Evolutionary conservation across 2,113 vertebrate species (phyloP).

Genomic region (Scomber scombrus): DNA sequence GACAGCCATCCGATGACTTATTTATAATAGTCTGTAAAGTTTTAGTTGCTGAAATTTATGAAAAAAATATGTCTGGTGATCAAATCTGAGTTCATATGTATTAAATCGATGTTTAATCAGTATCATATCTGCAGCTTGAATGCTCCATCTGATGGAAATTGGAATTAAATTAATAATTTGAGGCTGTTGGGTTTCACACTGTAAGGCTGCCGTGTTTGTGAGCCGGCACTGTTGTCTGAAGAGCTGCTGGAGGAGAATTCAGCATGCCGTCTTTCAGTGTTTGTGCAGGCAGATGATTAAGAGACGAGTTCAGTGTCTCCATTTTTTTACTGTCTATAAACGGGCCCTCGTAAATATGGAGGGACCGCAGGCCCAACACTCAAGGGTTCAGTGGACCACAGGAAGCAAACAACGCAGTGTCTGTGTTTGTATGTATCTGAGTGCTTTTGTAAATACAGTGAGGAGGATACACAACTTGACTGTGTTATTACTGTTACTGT

Average conservation of each 20-base stretch:
- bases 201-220: not conserved
- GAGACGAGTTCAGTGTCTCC: constrained; percentile 14
- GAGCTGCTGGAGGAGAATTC: not conserved
- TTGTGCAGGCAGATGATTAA: constrained; percentile 24
- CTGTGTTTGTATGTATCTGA: too few relatives aligned
- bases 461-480: constrained; percentile 6
- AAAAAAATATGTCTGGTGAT: not conserved
- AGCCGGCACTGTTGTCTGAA: not conserved
- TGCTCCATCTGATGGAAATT: not conserved
- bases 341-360: not conserved
- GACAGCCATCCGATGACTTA: constrained; percentile 3
- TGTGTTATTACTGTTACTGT: constrained; percentile 1
- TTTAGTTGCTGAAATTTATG: not conserved
- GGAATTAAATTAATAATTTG: not conserved
- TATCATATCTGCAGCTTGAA: not conserved
- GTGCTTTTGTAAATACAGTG: constrained; percentile 1
- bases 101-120: not conserved
- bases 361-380: constrained; percentile 10
- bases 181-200: not conserved
- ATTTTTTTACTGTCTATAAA: constrained; percentile 23
- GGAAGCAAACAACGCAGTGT: constrained; percentile 32
- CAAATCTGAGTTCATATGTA: not conserved
- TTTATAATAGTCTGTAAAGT: not conserved
- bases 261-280: not conserved
- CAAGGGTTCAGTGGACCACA: constrained; percentile 19